Evolutionary conservation across 1,140 invertebrate species (phyloP), one percentile per base, ranked within the genome.

Genomic region (Drosophila novamexicana): DNA sequence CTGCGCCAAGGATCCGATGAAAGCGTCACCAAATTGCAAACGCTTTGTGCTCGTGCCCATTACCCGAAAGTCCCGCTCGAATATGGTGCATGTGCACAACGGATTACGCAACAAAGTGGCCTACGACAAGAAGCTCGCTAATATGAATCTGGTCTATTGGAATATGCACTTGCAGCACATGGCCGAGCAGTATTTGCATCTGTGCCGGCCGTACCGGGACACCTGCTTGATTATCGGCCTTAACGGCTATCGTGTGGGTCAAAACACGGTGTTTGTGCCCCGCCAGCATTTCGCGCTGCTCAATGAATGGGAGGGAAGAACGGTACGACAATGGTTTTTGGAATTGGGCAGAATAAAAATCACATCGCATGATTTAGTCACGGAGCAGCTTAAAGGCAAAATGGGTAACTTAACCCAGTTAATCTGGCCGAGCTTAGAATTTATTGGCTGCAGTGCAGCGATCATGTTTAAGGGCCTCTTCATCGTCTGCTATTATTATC

Each of bases 101-200:
- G 76, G 76, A 22, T 36, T 78, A 39, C 66, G 72, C 16, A 78
- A 78, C 36, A 75, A 71, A 14, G 1, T 78, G 50, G 42, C 76
- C 39, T 40, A 58, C 12, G 40, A 59, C 10, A 8, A 39, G 7
- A 14, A 10, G 0, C 16, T 78, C 18, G 34, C 56, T 2, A 78
- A 78, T 29, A 75, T 78, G 72, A 75, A 78, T 78, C 42, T 78
- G 22, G 57, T 66, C 22, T 78, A 78, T 44, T 78, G 76, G 76
- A 78, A 78, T 29, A 10, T 32, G 0, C 42, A 71, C 12, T 14
- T 75, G 39, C 66, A 78, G 45, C 7, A 12, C 0, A 78, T 78
- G 76, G 73, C 76, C 8, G 76, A 78, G 34, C 16, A 36, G 8
- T 78, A 75, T 63, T 52, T 78, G 52, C 7, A 18, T 10, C 16